Evolutionary conservation across 2,888 invertebrate species (phyloP), one percentile per base, ranked within the genome.

Genomic region (Pseudococcus viburni): DNA sequence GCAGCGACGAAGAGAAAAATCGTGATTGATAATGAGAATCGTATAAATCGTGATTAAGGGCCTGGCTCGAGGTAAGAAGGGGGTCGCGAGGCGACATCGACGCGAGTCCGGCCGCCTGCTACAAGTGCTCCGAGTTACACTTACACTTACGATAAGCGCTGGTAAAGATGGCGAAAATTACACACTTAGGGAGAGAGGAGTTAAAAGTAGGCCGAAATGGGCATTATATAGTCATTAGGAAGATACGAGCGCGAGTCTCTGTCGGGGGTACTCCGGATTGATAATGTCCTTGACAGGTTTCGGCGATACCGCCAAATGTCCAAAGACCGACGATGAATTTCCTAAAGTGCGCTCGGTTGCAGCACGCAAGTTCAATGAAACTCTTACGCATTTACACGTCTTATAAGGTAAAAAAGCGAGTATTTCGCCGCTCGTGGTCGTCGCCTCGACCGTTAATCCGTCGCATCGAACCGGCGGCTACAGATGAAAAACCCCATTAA

Each of bases 21-120:
- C 68, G 68, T 68, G 68, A 68, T 68, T 73, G 73, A 73, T 73
- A 73, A 73, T 73, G 73, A 73, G 73, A 33, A 73, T 73, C 73
- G 33, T 73, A 33, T 33, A 73, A 73, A 73, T 73, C 73, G 73
- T 73, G 73, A 73, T 73, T 73, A 73, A 73, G 64, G 64, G 64
- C 22, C 64, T 9, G 42, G 42, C 8, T 42, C 42, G 42, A 42
- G 42, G 9, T 7, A 5, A 42, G 64, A 1, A 9, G 22, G 0
- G 11, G 22, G 55, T 15, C 2, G 55, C 55, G n/a, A 55, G 55
- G 22, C 64, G 64, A 64, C 59, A 59, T 59, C n/a, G 59, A 22
- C 12, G 64, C 64, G 9, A 59, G n/a, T 51, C 12, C 12, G 12
- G 55, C 17, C n/a, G n/a, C 55, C 55, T 17, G 64, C 64, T 33